These are phyloP conservation scores for Ianthella basta DNA, from an alignment of 37 sponge, comb jelly and placozoan genomes.

Conservation along the genomic window DNA sequence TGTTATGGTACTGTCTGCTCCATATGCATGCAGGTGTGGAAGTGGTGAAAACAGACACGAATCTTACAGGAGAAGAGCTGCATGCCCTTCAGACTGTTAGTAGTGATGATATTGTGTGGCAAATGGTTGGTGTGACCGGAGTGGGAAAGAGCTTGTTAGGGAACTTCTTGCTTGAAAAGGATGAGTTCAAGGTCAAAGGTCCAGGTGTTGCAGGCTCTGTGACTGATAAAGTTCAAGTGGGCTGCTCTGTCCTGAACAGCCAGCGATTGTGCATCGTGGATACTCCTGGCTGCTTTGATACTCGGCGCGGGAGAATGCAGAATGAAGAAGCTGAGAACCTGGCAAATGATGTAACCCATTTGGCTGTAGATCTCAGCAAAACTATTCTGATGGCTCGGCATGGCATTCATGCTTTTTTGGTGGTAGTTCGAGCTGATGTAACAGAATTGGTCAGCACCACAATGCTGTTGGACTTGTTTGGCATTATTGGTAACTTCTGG, in stretches of 20 bases:
- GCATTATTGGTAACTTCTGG: slow-evolving; percentile 17
- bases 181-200: no score
- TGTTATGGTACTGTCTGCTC: no score
- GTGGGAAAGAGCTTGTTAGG: no score
- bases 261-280: background rate
- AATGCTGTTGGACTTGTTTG: background rate
- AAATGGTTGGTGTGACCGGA: no score
- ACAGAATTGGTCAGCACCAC: background rate
- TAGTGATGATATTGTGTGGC: no score
- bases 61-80: no score
- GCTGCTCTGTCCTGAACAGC: background rate
- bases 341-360: background rate
- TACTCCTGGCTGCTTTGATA: slow-evolving; percentile 9
- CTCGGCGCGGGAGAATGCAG: background rate
- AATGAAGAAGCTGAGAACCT: background rate
- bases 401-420: background rate
- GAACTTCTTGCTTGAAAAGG: no score
- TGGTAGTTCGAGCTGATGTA: background rate
- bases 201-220: no score
- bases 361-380: slow-evolving; percentile 1
- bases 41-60: no score
- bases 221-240: background rate
- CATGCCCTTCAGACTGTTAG: no score
- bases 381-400: background rate
- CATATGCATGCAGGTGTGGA: no score